phyloP scores from a whole-genome alignment of 2,888 invertebrate species.

The Dysmachus trigonus region DNA sequence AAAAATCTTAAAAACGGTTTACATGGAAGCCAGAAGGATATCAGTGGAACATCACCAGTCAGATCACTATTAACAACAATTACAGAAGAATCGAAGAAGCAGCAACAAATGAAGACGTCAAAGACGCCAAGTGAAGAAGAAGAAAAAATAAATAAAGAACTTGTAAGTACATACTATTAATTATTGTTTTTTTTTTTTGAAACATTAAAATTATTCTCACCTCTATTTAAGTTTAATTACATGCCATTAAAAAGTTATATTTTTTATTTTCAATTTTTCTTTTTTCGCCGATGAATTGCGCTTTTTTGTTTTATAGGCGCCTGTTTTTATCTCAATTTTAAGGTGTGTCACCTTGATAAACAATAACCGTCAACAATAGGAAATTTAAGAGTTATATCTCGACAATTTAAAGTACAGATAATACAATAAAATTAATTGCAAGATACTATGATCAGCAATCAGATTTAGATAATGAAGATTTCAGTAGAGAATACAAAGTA shows the following conservation, averaged over 20 bases:
- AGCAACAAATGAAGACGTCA: constrained; percentile 48
- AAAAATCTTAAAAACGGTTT: constrained; percentile 39
- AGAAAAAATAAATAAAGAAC: constrained; percentile 62
- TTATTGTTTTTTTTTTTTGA: neutral
- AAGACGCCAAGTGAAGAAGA: constrained; percentile 57
- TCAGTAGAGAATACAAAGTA: neutral
- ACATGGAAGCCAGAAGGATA: constrained; percentile 49
- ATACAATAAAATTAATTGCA: neutral
- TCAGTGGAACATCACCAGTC: constrained; percentile 56
- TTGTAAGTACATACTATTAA: constrained; percentile 51
- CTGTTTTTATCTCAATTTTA: neutral
- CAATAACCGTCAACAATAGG: neutral
- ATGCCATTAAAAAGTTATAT: neutral
- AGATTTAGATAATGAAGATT: neutral
- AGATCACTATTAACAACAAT: constrained; percentile 54
- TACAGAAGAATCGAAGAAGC: constrained; percentile 28
- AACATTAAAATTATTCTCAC: neutral
- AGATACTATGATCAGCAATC: neutral
- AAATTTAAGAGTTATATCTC: neutral
- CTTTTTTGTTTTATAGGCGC: neutral
- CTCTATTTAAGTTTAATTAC: too few species aligned
- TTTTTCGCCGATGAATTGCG: neutral
- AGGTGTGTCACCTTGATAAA: neutral
- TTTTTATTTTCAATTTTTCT: neutral
- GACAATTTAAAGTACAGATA: neutral